phyloP scores from a whole-genome alignment of 2,888 invertebrate species.

The Carcina quercana region DNA sequence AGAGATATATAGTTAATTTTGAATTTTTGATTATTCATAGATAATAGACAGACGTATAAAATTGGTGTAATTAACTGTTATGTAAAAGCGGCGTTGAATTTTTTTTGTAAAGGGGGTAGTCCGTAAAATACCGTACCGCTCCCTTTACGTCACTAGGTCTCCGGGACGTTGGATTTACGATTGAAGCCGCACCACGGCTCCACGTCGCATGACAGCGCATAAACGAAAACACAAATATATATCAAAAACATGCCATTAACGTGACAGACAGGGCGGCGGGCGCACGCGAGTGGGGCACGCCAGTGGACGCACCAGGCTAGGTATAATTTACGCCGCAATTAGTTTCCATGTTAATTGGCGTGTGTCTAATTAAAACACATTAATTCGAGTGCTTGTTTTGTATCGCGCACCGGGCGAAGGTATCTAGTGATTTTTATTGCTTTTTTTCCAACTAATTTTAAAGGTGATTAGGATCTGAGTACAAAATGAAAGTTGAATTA shows the following conservation, averaged over 20 bases:
- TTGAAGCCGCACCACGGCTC: slow-evolving; percentile 11
- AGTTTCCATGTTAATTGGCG: slow-evolving; percentile 20
- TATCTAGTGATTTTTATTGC: too few species aligned
- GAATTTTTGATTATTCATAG: too few species aligned
- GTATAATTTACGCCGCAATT: slow-evolving; percentile 20
- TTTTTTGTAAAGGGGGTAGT: too few species aligned
- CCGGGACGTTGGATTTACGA: too few species aligned
- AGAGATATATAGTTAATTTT: too few species aligned
- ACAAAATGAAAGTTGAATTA: neutral
- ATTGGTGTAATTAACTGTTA: too few species aligned
- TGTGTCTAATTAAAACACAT: slow-evolving; percentile 26
- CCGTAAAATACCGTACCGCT: too few species aligned
- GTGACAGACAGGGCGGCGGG: slow-evolving; percentile 22
- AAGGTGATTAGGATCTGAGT: neutral
- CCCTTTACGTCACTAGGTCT: too few species aligned
- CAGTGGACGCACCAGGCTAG: slow-evolving; percentile 1
- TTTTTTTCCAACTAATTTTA: neutral
- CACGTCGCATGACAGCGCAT: slow-evolving; percentile 22
- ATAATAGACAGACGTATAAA: too few species aligned
- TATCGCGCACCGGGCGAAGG: slow-evolving; percentile 6
- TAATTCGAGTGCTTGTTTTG: slow-evolving; percentile 15
- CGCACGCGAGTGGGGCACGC: slow-evolving; percentile 19
- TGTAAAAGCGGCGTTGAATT: too few species aligned
- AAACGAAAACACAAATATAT: slow-evolving; percentile 20
- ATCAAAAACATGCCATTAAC: slow-evolving; percentile 30